Evolutionary conservation across 2,113 vertebrate species (phyloP), one percentile per base, ranked within the genome.

Genomic region (Riparia riparia): DNA sequence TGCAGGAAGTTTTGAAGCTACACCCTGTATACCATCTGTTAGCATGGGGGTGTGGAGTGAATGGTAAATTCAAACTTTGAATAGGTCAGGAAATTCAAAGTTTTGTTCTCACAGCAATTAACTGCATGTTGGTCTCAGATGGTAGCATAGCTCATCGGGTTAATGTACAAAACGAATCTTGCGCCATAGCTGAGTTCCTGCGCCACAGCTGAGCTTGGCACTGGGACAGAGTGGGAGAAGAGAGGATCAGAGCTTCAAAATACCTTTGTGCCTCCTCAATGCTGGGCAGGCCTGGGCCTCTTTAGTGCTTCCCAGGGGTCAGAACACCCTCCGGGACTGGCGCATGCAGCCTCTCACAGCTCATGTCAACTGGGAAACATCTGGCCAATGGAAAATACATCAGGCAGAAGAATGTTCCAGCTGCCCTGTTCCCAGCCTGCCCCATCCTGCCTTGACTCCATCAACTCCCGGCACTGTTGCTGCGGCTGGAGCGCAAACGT

Each of bases 261-360:
- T 95, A 97, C 95, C 95, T 96, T 92, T 95, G 87, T 96, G 87
- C 44, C 79, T 96, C 64, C 88, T 88, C 51, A 14, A 57, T 82
- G 82, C 71, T 2, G 39, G 82, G 82, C 87, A 88, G 83, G 87
- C 93, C 95, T 96, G 82, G 93, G 71, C 71, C 92, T 94, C 82
- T 93, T 96, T 95, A 91, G 64, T 26, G 7, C 92, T 94, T 96
- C 95, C 93, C 92, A 92, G 95, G 96, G 92, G 88, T 96, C 93
- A 92, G 92, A 97, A 96, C 88, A 86, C 95, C 92, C 90, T 92
- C 92, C 3, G 82, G 92, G 93, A 95, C 79, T 83, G 95, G 89
- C 56, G 2, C 69, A 91, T 32, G 78, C 64, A 83, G 47, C 1
- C 6, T 76, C 92, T 88, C 19, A 6, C 58, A 88, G 82, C 88